Conservation (phyloP, 2,113 vertebrate genomes). For the Tor tambroides region DNA sequence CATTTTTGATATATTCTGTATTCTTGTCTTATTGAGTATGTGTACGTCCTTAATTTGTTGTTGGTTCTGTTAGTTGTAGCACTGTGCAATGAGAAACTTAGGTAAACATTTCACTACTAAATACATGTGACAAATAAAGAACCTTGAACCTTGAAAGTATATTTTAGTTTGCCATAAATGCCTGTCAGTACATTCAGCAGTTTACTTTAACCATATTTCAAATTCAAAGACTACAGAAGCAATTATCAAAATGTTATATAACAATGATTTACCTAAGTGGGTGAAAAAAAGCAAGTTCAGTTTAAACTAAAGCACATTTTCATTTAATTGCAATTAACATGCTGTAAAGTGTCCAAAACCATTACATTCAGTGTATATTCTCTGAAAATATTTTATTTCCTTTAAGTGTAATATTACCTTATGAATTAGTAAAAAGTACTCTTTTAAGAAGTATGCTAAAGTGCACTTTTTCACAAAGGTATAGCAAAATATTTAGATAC, state of each 20-base stretch:
- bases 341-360: not conserved
- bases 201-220: not conserved
- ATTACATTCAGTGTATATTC: not conserved
- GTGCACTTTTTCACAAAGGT: not conserved
- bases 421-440: not conserved
- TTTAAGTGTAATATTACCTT: not conserved
- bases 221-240: not conserved
- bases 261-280: not conserved
- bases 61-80: too few species aligned
- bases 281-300: not conserved
- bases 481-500: not conserved
- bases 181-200: not conserved
- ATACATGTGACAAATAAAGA: too few species aligned
- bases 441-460: not conserved
- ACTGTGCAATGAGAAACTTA: too few species aligned
- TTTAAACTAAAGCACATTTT: not conserved
- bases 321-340: too few species aligned
- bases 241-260: too few species aligned
- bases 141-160: too few species aligned
- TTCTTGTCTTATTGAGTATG: not conserved
- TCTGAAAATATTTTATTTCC: not conserved
- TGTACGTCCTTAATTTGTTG: not conserved
- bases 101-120: too few species aligned
- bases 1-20: not conserved
- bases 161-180: not conserved